Evolutionary conservation across 2,113 vertebrate species (phyloP), one percentile per base, ranked within the genome.

Genomic region (Chlorodrepanis virens): DNA sequence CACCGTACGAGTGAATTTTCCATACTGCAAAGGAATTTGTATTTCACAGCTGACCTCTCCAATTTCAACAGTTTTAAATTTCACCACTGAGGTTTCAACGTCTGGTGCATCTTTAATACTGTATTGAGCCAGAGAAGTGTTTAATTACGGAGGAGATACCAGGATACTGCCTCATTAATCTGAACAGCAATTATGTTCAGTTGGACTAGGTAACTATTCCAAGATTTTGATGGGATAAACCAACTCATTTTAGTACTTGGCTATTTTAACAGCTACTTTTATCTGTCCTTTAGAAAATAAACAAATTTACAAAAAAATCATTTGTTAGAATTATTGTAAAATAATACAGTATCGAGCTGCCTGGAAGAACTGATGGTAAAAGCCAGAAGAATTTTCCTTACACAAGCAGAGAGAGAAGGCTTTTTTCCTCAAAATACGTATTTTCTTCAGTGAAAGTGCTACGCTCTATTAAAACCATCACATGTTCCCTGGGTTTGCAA

Each of bases 101-200:
- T 92, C 97, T 94, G 56, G 74, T 97, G 80, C 89, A 79, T 94
- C 87, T 81, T 94, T 94, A 97, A 96, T 94, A 94, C 92, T 64
- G n/a, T 87, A 90, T 86, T 80, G 87, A 91, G 93, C 63, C 60
- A 93, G 65, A 61, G 39, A 89, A 69, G 77, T 74, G 92, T 91
- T 97, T 96, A 96, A 97, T 94, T 97, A 96, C 92, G 81, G 90
- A 75, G 92, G 95, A 91, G 80, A 97, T 94, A 83, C 68, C 79
- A 83, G 83, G 95, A 96, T 59, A 33, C 91, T 96, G 96, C 96
- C 92, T 97, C 97, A 97, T 97, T 97, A 97, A 97, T 96, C 95
- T 94, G 82, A 94, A 86, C 47, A 83, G 89, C 94, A 96, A 88
- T 95, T 96, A 91, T 39, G 88, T 90, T 94, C 78, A 70, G 42